phyloP scores from a whole-genome alignment of 2,888 invertebrate genomes.

The Phlogophora meticulosa region DNA sequence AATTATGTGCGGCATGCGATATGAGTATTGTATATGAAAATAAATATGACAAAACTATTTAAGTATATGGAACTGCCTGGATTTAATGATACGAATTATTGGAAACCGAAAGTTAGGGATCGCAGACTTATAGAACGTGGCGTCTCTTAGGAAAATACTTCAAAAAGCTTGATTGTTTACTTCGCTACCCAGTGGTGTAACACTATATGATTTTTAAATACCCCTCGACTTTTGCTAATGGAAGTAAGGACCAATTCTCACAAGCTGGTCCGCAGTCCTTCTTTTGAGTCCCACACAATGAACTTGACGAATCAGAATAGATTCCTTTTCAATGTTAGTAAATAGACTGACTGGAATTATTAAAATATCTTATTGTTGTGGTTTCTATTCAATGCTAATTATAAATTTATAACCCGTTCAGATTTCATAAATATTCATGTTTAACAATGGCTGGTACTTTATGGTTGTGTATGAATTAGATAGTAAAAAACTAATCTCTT shows the following conservation, averaged over 20 bases:
- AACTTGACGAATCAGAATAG: slow-evolving; percentile 2
- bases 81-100: not conserved
- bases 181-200: not conserved
- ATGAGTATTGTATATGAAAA: slow-evolving; percentile 12
- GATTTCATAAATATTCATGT: slow-evolving; percentile 51
- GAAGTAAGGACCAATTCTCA: not conserved
- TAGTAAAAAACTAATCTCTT: not conserved
- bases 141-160: too few species aligned
- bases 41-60: not conserved
- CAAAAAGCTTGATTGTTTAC: too few species aligned
- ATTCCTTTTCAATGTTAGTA: slow-evolving; percentile 35
- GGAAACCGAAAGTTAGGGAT: not conserved
- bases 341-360: slow-evolving; percentile 17
- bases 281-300: not conserved
- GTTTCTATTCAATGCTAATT: slow-evolving; percentile 50
- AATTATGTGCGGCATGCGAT: slow-evolving; percentile 43
- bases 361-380: slow-evolving; percentile 43
- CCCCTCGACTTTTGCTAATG: not conserved
- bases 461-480: slow-evolving; percentile 4
- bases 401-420: slow-evolving; percentile 36
- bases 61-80: too few species aligned
- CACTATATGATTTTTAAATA: not conserved
- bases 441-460: slow-evolving; percentile 7
- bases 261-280: not conserved
- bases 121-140: too few species aligned